Evolutionary conservation across 1,140 invertebrate species (phyloP), one percentile per base, ranked within the genome.

Genomic region (Apis cerana): DNA sequence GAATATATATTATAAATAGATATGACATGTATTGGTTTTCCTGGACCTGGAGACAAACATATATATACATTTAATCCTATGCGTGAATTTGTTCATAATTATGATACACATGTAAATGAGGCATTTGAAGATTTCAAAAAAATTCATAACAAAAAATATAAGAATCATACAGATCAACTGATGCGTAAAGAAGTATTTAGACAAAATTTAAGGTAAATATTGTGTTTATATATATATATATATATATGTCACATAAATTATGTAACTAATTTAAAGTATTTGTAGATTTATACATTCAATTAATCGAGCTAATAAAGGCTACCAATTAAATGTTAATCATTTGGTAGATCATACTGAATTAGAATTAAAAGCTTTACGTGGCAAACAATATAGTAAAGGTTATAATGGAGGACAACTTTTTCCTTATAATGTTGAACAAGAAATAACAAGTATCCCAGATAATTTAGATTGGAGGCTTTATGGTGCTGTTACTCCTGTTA

Each of bases 401-500:
- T 96, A 96, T 90, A 97, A 97, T 86, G 96, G 97, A 19, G 97
- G 97, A 27, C 91, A 96, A 89, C 95, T 96, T 1, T 99, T 99
- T 94, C 96, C 96, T n/a, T 96, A 97, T 86, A 92, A 95, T 33
- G 80, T 92, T 12, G 87, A 92, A 78, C 86, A 93, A 62, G 93
- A 95, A 89, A 91, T 93, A 15, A 89, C 92, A 8, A 90, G 92
- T 65, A 80, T 98, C 56, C 98, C 98, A 9, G 95, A 96, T 4
- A 95, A 95, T 88, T 95, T 97, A 83, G 98, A 99, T 94, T 99
- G 98, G 98, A 96, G 98, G 89, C 92, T 99, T 2, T 96, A 95
- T 91, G 98, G 98, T 56, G 98, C 98, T 87, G 98, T 99, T 1
- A 99, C 98, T 2, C 98, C 98, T 1, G 97, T 99, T 1, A 99